Conservation (phyloP, 2,888 invertebrate species). For the Bimastos eiseni region DNA sequence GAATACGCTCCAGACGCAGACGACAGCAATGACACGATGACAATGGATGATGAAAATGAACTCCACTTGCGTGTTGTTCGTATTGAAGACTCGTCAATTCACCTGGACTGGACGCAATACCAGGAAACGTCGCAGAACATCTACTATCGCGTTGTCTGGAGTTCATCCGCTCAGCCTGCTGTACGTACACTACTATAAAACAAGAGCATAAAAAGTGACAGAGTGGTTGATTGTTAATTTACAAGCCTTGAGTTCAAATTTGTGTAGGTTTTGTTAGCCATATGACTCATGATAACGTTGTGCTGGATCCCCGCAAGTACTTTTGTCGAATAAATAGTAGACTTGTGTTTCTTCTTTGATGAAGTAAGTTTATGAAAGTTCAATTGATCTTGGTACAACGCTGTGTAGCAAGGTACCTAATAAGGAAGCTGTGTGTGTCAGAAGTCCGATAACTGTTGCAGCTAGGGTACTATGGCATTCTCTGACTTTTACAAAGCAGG, state of each 20-base stretch:
- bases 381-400: background rate
- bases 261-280: background rate
- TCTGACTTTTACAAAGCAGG: background rate
- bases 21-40: conserved; percentile 32
- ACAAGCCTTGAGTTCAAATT: background rate
- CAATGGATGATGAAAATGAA: conserved; percentile 48
- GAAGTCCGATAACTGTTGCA: background rate
- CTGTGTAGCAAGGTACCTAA: background rate
- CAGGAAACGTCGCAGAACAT: conserved; percentile 47
- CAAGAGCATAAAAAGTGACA: background rate
- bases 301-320: no score
- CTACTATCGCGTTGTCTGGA: conserved; percentile 60
- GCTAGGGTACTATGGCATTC: background rate
- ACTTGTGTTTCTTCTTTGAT: no score
- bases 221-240: background rate
- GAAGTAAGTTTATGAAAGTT: background rate
- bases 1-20: background rate
- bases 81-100: conserved; percentile 57
- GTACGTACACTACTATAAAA: conserved; percentile 48
- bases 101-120: conserved; percentile 59
- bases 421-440: background rate
- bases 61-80: conserved; percentile 56
- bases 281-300: background rate
- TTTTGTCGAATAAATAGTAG: no score
- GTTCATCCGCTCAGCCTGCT: conserved; percentile 60